These are phyloP conservation scores for Drosophila ezoana DNA, from an alignment of 2,888 invertebrate genomes.

Conservation along the genomic window DNA sequence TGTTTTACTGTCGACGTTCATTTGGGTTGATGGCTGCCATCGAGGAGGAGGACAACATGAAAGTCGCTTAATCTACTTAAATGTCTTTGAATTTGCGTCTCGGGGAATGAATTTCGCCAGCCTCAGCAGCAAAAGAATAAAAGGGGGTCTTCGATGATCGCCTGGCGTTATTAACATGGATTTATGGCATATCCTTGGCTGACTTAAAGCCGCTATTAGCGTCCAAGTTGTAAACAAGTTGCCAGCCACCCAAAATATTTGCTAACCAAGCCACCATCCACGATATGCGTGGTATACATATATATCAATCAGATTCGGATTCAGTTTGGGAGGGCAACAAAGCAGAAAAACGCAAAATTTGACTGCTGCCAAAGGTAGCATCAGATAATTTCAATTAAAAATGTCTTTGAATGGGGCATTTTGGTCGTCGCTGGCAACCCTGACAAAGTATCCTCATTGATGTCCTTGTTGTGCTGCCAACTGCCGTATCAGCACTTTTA, in stretches of 20 bases:
- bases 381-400: slow-evolving; percentile 80
- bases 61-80: slow-evolving; percentile 80
- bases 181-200: slow-evolving; percentile 75
- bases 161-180: slow-evolving; percentile 73
- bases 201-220: slow-evolving; percentile 75
- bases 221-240: slow-evolving; percentile 70
- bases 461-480: slow-evolving; percentile 55
- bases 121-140: slow-evolving; percentile 39
- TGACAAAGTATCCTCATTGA: slow-evolving; percentile 62
- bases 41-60: slow-evolving; percentile 63
- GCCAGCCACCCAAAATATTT: slow-evolving; percentile 3
- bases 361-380: slow-evolving; percentile 59
- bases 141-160: slow-evolving; percentile 22
- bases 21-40: slow-evolving; percentile 68
- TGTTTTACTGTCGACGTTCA: slow-evolving; percentile 81
- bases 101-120: slow-evolving; percentile 30
- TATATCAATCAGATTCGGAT: slow-evolving; percentile 39
- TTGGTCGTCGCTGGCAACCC: slow-evolving; percentile 63
- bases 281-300: background rate
- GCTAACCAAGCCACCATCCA: background rate
- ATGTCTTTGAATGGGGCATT: slow-evolving; percentile 68
- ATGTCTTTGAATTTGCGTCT: slow-evolving; percentile 73
- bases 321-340: slow-evolving; percentile 52
- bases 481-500: slow-evolving; percentile 76
- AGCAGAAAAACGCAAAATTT: slow-evolving; percentile 70